Percentiles rank a stretch among this genome's conserved stretches.
Conservation (phyloP, 2,113 vertebrate genomes). For the Glaucomys volans region DNA sequence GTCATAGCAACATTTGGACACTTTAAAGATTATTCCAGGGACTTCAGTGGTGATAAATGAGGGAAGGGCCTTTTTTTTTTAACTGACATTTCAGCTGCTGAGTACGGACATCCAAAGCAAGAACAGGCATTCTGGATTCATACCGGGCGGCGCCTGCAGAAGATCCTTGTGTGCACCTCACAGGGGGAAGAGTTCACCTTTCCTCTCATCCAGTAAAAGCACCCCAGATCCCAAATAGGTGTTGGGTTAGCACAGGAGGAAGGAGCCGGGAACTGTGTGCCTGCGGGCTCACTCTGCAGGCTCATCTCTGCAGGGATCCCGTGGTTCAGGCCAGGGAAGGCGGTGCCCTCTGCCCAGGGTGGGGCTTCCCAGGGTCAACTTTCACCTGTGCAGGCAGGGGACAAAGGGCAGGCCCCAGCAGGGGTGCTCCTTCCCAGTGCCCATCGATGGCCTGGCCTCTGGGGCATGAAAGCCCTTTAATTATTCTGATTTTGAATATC, state of each 20-base stretch:
- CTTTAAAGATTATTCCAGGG: constrained; percentile 38
- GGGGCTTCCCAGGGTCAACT: not conserved
- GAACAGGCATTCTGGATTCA: not conserved
- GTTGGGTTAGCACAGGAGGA: not conserved
- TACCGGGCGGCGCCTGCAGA: not conserved
- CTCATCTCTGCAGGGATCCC: not conserved
- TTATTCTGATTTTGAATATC: constrained; percentile 72
- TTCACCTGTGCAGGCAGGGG: constrained; percentile 3
- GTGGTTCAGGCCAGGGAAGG: not conserved
- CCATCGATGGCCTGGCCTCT: constrained; percentile 21
- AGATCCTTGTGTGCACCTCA: not conserved
- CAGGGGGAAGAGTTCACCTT: not conserved
- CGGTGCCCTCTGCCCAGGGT: not conserved
- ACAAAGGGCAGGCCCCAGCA: constrained; percentile 60
- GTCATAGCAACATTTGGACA: constrained; percentile 49
- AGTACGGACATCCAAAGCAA: constrained; percentile 40
- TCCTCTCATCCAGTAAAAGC: constrained; percentile 27
- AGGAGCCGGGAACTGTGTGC: not conserved
- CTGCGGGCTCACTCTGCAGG: not conserved
- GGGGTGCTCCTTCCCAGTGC: constrained; percentile 10
- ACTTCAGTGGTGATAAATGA: not conserved
- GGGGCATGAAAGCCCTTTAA: constrained; percentile 42
- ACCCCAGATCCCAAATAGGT: not conserved
- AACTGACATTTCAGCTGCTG: constrained; percentile 49
- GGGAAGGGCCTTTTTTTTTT: constrained; percentile 45